These are phyloP conservation scores for Agonopterix heracliana DNA, from an alignment of 2,888 invertebrate genomes.

Conservation along the genomic window DNA sequence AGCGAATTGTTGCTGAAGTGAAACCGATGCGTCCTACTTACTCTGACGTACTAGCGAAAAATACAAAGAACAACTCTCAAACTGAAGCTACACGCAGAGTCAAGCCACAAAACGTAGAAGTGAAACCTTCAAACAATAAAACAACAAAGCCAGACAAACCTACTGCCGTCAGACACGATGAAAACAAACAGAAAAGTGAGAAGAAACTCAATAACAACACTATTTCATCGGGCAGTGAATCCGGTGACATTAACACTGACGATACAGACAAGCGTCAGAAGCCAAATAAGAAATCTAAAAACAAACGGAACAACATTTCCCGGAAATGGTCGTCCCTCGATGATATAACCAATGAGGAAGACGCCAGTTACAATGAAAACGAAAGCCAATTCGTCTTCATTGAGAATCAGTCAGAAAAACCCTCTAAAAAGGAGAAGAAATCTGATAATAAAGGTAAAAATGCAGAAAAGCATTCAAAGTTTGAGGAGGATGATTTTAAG, in stretches of 20 bases:
- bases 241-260: constrained; percentile 63
- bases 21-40: constrained; percentile 92
- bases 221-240: constrained; percentile 69
- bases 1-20: constrained; percentile 88
- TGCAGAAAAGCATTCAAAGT: constrained; percentile 33
- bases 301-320: constrained; percentile 59
- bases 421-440: constrained; percentile 59
- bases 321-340: constrained; percentile 79
- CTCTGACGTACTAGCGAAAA: constrained; percentile 88
- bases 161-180: constrained; percentile 42
- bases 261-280: constrained; percentile 58
- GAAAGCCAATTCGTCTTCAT: constrained; percentile 68
- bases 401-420: constrained; percentile 56
- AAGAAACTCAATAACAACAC: constrained; percentile 49
- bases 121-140: constrained; percentile 52
- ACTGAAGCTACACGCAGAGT: constrained; percentile 66
- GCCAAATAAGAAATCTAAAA: constrained; percentile 56
- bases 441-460: constrained; percentile 40
- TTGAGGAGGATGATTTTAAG: constrained; percentile 44
- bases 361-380: constrained; percentile 37
- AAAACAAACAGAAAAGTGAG: constrained; percentile 53
- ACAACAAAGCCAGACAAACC: constrained; percentile 57
- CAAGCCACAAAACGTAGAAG: constrained; percentile 58
- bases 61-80: constrained; percentile 66
- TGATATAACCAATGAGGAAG: constrained; percentile 63